These are phyloP conservation scores for Nanger granti DNA, from an alignment of 2,113 vertebrate genomes.

Conservation along the genomic window DNA sequence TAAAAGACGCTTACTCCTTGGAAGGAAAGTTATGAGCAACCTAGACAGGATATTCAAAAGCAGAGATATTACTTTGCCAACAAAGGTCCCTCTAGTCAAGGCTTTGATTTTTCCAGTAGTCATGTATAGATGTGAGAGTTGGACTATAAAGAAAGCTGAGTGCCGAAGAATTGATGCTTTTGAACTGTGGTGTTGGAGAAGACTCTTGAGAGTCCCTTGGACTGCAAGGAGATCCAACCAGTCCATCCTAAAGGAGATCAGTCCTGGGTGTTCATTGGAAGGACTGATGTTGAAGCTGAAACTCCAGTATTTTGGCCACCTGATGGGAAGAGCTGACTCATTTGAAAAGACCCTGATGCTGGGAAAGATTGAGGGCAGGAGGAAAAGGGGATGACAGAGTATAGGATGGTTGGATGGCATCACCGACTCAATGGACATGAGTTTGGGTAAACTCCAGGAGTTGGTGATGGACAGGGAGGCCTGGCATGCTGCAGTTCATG, in stretches of 20 bases:
- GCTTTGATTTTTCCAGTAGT: neutral
- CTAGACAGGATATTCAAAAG: neutral
- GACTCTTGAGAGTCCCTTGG: neutral
- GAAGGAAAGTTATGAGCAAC: neutral
- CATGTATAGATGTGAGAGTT: neutral
- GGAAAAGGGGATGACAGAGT: neutral
- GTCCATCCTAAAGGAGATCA: neutral
- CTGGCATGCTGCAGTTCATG: rapidly evolving
- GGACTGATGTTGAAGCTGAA: neutral
- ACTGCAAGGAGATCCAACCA: neutral
- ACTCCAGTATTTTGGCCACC: neutral
- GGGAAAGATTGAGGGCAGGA: neutral
- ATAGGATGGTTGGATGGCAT: neutral
- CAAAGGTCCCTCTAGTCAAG: neutral
- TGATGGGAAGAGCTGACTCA: neutral
- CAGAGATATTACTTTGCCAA: neutral
- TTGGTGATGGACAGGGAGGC: neutral
- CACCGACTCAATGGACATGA: neutral
- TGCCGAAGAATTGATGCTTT: rapidly evolving
- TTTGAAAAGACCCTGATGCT: neutral
- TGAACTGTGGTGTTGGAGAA: neutral
- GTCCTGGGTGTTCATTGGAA: neutral
- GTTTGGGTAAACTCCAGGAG: neutral
- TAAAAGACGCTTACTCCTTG: neutral
- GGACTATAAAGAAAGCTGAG: neutral